Evolutionary conservation across 2,113 vertebrate genomes (phyloP).

Genomic region (Xiphophorus maculatus): DNA sequence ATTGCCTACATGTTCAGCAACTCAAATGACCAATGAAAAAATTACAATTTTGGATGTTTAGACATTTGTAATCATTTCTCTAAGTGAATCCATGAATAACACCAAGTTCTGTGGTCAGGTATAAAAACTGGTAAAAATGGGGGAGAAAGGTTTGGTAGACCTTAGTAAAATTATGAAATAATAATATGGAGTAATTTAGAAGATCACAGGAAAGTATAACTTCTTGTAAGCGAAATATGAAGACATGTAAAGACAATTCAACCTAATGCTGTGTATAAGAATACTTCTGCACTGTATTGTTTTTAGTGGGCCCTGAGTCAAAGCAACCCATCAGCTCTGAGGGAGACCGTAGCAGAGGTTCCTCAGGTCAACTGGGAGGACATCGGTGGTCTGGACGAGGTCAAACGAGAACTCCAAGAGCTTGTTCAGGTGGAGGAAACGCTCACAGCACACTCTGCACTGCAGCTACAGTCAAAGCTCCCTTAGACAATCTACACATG

Average conservation of each 20-base stretch:
- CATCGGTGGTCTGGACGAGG: slow-evolving; percentile 93
- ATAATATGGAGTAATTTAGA: not conserved
- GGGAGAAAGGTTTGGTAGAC: not conserved
- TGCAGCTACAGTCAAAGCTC: not conserved
- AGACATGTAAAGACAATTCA: not conserved
- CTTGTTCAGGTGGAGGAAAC: slow-evolving; percentile 87
- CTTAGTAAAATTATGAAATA: not conserved
- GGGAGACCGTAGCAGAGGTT: slow-evolving; percentile 94
- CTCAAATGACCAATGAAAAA: not conserved
- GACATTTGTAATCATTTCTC: too few relatives aligned
- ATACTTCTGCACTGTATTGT: not conserved
- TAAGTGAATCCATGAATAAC: too few relatives aligned
- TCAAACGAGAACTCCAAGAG: slow-evolving; percentile 96
- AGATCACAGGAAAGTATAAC: not conserved
- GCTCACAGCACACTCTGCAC: not conserved
- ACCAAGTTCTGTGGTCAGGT: too few relatives aligned
- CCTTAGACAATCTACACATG: not conserved
- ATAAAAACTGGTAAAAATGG: not conserved
- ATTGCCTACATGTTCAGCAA: not conserved
- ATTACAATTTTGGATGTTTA: not conserved
- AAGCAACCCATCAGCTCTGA: slow-evolving; percentile 94
- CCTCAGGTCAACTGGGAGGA: slow-evolving; percentile 96
- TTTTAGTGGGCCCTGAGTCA: slow-evolving; percentile 93
- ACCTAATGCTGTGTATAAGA: too few relatives aligned
- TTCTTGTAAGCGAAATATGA: not conserved